Evolutionary conservation across 2,888 invertebrate species (phyloP).

Genomic region (Odontocolon sp.): DNA sequence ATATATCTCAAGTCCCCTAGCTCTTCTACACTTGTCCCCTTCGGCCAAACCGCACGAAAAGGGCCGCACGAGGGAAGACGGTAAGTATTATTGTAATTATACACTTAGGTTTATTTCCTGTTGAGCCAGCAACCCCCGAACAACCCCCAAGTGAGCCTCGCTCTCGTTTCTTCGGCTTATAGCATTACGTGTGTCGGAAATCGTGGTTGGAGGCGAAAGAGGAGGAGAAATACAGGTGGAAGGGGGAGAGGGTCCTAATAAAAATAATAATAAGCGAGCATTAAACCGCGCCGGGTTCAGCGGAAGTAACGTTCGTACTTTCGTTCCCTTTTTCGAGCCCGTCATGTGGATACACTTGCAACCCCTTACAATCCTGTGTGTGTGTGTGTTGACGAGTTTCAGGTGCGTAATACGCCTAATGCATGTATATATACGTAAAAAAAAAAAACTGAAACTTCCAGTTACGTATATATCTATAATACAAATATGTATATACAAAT

Average conservation of each 20-base stretch:
- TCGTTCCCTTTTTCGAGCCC: slow-evolving; percentile 28
- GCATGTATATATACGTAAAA: background rate
- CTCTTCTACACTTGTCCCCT: slow-evolving; percentile 42
- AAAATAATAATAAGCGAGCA: slow-evolving; percentile 78
- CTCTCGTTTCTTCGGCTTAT: slow-evolving; percentile 63
- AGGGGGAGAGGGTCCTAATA: slow-evolving; percentile 70
- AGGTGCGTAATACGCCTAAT: slow-evolving; percentile 3
- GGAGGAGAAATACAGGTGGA: too few species aligned
- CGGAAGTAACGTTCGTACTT: slow-evolving; percentile 72
- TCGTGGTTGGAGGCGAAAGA: slow-evolving; percentile 17
- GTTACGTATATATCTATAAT: too few species aligned
- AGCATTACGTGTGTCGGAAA: slow-evolving; percentile 69
- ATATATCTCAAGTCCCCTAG: slow-evolving; percentile 34
- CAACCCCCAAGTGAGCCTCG: slow-evolving; percentile 26
- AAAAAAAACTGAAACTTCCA: too few species aligned
- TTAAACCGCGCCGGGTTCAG: slow-evolving; percentile 75
- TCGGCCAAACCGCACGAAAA: slow-evolving; percentile 65
- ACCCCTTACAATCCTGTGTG: background rate
- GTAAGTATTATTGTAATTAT: slow-evolving; percentile 81
- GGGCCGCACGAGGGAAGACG: slow-evolving; percentile 66
- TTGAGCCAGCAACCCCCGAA: slow-evolving; percentile 66
- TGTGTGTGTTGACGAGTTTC: too few species aligned
- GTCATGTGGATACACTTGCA: slow-evolving; percentile 43
- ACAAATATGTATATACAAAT: too few species aligned
- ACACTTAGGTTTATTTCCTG: slow-evolving; percentile 81